These are phyloP conservation scores for Phyllotreta striolata DNA, from an alignment of 2,888 invertebrate genomes.

Conservation along the genomic window DNA sequence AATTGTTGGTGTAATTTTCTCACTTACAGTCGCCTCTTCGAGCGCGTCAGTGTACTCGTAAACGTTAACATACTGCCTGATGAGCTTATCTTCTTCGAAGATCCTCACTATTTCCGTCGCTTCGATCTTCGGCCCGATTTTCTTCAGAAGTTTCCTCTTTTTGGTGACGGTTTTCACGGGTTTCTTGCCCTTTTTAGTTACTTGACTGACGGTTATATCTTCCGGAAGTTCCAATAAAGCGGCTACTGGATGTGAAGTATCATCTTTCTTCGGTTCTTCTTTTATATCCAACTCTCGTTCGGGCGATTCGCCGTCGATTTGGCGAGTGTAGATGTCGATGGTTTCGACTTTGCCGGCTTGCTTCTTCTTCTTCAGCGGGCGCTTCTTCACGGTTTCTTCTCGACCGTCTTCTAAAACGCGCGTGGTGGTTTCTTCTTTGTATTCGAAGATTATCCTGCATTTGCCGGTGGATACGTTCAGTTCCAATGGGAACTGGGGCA, in stretches of 20 bases:
- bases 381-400: slow-evolving; percentile 48
- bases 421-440: slow-evolving; percentile 55
- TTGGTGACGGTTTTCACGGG: slow-evolving; percentile 59
- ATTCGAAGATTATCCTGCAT: slow-evolving; percentile 46
- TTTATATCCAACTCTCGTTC: slow-evolving; percentile 44
- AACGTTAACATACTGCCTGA: slow-evolving; percentile 49
- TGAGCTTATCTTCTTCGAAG: slow-evolving; percentile 51
- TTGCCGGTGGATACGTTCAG: slow-evolving; percentile 46
- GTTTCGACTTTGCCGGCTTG: slow-evolving; percentile 57
- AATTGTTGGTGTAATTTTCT: slow-evolving; percentile 45
- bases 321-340: slow-evolving; percentile 61
- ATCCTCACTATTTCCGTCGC: slow-evolving; percentile 54
- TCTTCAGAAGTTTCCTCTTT: slow-evolving; percentile 52
- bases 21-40: slow-evolving; percentile 14
- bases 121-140: slow-evolving; percentile 53
- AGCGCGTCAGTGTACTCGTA: slow-evolving; percentile 45
- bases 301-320: slow-evolving; percentile 51
- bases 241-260: slow-evolving; percentile 48
- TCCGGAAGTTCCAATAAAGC: slow-evolving; percentile 55
- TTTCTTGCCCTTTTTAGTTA: slow-evolving; percentile 57
- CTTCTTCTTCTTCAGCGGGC: slow-evolving; percentile 52
- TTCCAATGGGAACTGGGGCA: slow-evolving; percentile 49
- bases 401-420: slow-evolving; percentile 52
- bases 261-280: slow-evolving; percentile 41
- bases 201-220: slow-evolving; percentile 59